These are phyloP conservation scores for Chloebia gouldiae DNA, from an alignment of 2,113 vertebrate genomes.

Conservation along the genomic window DNA sequence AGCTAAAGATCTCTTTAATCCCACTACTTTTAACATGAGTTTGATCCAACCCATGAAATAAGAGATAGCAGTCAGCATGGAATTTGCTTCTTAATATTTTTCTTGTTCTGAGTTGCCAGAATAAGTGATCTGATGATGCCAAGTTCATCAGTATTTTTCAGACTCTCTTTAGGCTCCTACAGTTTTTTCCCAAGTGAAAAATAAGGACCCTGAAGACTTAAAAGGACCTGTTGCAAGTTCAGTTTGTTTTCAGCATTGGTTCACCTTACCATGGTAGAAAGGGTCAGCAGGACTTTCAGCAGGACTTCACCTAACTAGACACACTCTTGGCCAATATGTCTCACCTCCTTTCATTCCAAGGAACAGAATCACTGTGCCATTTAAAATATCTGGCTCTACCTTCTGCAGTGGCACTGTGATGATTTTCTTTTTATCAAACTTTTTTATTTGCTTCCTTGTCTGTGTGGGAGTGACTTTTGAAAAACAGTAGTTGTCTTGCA, in stretches of 20 bases:
- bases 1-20: not conserved
- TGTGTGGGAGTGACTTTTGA: conserved; percentile 7
- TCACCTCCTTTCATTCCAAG: not conserved
- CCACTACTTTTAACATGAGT: not conserved
- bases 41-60: not conserved
- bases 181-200: not conserved
- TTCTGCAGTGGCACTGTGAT: not conserved
- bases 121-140: not conserved
- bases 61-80: not conserved
- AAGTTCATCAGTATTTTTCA: not conserved
- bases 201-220: not conserved
- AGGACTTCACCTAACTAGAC: not conserved
- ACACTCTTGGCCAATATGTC: not conserved
- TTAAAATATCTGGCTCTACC: not conserved
- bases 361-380: not conserved
- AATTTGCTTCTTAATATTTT: not conserved
- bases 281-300: not conserved
- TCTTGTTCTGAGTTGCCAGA: not conserved
- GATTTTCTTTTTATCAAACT: not conserved
- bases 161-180: not conserved
- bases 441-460: not conserved
- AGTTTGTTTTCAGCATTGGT: not conserved
- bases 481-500: not conserved
- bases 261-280: not conserved
- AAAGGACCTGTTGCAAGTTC: not conserved